Evolutionary conservation across 1,140 invertebrate genomes (phyloP).

Genomic region (Drepana arcuata): DNA sequence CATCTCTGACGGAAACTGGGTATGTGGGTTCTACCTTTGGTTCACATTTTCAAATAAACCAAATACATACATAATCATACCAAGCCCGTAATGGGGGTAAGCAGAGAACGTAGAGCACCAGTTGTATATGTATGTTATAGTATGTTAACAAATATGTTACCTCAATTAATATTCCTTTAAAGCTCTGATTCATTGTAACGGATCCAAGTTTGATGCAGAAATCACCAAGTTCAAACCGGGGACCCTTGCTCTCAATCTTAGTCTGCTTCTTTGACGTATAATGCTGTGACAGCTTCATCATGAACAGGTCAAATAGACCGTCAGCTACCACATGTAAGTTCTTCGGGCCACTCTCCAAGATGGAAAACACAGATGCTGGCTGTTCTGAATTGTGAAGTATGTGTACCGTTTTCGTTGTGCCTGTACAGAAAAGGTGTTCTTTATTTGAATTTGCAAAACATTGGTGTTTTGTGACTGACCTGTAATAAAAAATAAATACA

Average conservation of each 20-base stretch:
- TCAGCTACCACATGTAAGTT: constrained; percentile 91
- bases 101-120: no score
- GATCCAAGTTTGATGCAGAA: constrained; percentile 95
- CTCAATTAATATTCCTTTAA: constrained; percentile 95
- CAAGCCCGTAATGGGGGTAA: no score
- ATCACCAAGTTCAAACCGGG: constrained; percentile 92
- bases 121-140: no score
- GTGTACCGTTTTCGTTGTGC: constrained; percentile 84
- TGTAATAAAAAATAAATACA: no score
- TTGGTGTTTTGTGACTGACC: no score
- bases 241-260: constrained; percentile 93
- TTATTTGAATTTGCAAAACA: no score
- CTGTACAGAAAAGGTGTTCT: no score
- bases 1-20: no score
- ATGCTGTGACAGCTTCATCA: constrained; percentile 89
- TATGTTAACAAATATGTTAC: no score
- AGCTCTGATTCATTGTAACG: constrained; percentile 92
- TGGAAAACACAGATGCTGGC: constrained; percentile 93
- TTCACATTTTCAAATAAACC: constrained; percentile 5
- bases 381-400: constrained; percentile 96
- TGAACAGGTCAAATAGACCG: constrained; percentile 90
- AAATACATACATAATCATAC: no score
- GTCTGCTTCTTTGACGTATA: constrained; percentile 92
- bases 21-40: no score
- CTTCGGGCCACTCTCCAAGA: constrained; percentile 90